Evolutionary conservation across 2,797 vertebrate genomes (phyloP), one percentile per base, ranked within the genome.

Genomic region (Centroberyx gerrardi): DNA sequence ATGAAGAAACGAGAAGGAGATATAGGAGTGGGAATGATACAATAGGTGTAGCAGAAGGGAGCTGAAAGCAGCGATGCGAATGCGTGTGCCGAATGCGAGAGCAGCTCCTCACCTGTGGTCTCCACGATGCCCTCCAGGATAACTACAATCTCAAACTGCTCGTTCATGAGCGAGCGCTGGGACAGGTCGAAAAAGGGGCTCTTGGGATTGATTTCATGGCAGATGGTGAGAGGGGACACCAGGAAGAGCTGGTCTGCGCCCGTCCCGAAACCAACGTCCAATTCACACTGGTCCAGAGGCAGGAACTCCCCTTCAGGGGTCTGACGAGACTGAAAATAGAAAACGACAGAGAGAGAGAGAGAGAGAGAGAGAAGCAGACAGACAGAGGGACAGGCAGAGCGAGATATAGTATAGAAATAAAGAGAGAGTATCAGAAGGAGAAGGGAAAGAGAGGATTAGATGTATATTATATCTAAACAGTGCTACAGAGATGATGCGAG

Each of bases 61-160:
- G 12, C 36, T 76, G 38, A 42, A 54, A 31, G 40, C 51, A 59
- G 56, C 15, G 44, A 71, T 44, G 61, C 22, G 8, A 15, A 17
- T n/a, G 36, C 8, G 33, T 9, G 22, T 22, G 3, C 27, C 0
- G 17, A 38, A n/a, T 29, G 22, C 15, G 8, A 12, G 22, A 51
- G 5, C 10, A 28, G 10, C 62, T 71, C 44, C 85, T 94, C 87
- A 97, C 97, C 97, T 0, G 97, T 97, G 2, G 97, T 97, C 89
- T 97, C 97, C 62, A 97, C 97, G 60, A 97, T 97, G 79, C 97
- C 97, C 81, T 97, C 97, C 0, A 97, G 94, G 91, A 97, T 97
- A 44, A 97, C 97, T 0, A 97, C 97, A 0, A 97, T 97, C 86
- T 97, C 97, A 90, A 97, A 97, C 68, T 97, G 94, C 68, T 97